phyloP scores from a whole-genome alignment of 1,140 invertebrate genomes.

The Drosophila burlai region DNA sequence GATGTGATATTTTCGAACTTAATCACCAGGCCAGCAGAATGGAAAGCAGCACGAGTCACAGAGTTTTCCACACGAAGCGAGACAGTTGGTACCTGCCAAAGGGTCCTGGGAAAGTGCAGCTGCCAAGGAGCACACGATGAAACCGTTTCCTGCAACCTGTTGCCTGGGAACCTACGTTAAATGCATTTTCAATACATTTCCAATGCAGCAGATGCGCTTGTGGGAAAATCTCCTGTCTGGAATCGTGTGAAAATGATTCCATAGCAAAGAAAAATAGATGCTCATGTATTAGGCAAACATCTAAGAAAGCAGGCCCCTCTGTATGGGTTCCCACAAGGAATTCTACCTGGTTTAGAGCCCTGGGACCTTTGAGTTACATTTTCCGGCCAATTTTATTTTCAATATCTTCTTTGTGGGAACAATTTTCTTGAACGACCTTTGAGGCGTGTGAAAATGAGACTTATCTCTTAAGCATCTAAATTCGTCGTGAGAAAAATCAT shows the following conservation, averaged over 20 bases:
- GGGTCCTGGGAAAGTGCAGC: constrained; percentile 28
- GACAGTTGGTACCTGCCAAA: constrained; percentile 20
- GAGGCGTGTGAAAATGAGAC: not conserved
- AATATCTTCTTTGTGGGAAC: constrained; percentile 7
- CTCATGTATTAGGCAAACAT: constrained; percentile 27
- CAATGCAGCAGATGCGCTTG: not conserved
- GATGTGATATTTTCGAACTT: constrained; percentile 10
- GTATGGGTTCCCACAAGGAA: constrained; percentile 1
- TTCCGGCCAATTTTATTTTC: not conserved
- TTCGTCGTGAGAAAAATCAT: constrained; percentile 2
- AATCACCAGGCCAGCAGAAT: constrained; percentile 21
- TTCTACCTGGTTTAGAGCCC: constrained; percentile 16
- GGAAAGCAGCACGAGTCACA: not conserved
- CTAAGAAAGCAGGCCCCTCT: not conserved
- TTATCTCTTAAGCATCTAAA: too few species aligned
- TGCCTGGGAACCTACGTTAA: constrained; percentile 16
- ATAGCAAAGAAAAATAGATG: not conserved
- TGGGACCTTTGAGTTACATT: constrained; percentile 21
- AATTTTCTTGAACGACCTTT: not conserved
- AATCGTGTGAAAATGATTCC: constrained; percentile 38
- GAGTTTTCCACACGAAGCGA: constrained; percentile 8
- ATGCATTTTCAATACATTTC: constrained; percentile 10
- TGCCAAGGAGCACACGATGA: constrained; percentile 27
- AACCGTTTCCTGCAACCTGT: constrained; percentile 33
- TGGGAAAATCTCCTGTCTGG: constrained; percentile 26